These are phyloP conservation scores for Scolopax rusticola DNA, from an alignment of 2,797 vertebrate genomes.

Conservation along the genomic window DNA sequence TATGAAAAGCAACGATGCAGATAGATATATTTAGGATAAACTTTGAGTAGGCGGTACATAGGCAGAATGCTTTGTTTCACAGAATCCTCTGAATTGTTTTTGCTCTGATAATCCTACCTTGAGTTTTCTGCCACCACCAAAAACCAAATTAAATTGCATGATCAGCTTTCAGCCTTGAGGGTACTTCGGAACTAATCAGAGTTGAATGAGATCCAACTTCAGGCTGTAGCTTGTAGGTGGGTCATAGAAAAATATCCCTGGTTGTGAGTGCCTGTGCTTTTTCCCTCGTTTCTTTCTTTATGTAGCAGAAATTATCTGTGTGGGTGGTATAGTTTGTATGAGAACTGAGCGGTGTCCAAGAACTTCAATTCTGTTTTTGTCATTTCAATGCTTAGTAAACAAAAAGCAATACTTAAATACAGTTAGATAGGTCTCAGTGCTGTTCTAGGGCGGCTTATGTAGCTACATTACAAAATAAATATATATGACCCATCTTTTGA, in stretches of 20 bases:
- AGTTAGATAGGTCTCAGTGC: background rate
- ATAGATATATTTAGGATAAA: background rate
- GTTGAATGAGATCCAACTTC: background rate
- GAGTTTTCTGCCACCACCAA: background rate
- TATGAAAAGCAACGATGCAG: background rate
- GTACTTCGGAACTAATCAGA: background rate
- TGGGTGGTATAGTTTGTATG: background rate
- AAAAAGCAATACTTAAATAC: background rate
- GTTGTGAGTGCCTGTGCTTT: background rate
- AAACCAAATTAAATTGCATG: background rate
- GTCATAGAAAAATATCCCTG: background rate
- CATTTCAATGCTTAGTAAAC: background rate
- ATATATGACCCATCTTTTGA: background rate
- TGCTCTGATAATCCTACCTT: background rate
- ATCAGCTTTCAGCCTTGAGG: background rate
- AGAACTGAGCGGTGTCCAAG: background rate
- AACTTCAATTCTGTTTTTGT: background rate
- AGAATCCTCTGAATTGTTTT: conserved; percentile 1
- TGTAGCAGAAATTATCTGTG: background rate
- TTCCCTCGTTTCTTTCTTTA: background rate
- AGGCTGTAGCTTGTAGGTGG: background rate
- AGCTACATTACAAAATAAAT: background rate
- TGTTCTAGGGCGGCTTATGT: background rate
- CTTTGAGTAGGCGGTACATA: background rate
- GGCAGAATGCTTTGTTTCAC: background rate